phyloP scores from a whole-genome alignment of 2,797 vertebrate genomes.

The Accipiter fasciatus region DNA sequence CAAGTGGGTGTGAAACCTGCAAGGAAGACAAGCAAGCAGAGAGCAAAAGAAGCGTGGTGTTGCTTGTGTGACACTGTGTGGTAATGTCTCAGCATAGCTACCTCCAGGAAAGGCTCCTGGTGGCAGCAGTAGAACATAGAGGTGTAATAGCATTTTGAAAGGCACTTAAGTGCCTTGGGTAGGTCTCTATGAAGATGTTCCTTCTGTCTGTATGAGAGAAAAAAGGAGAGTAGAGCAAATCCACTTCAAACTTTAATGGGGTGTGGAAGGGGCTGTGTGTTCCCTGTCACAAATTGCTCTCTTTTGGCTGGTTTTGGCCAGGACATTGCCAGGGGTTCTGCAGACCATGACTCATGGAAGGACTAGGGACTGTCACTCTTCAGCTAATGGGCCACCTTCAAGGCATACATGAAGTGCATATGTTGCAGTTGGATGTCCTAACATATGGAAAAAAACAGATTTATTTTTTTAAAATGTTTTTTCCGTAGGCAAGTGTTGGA shows the following conservation, averaged over 20 bases:
- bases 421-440: not conserved
- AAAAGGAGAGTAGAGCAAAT: not conserved
- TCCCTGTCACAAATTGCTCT: not conserved
- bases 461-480: not conserved
- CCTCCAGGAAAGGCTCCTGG: not conserved
- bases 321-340: not conserved
- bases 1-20: not conserved
- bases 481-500: not conserved
- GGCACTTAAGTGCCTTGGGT: not conserved
- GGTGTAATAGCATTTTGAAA: not conserved
- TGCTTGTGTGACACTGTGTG: not conserved
- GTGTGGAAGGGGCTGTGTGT: not conserved
- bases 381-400: not conserved
- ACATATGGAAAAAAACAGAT: not conserved
- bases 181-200: not conserved
- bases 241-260: not conserved
- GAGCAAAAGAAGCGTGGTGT: not conserved
- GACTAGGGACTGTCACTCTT: not conserved
- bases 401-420: not conserved
- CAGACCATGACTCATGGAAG: not conserved
- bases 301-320: not conserved
- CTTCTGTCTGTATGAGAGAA: not conserved
- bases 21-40: not conserved
- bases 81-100: not conserved
- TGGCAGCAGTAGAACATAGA: not conserved